Percentiles rank a stretch among this genome's conserved stretches.
These are phyloP conservation scores for Pogonus chalceus DNA, from an alignment of 1,140 invertebrate genomes.

Conservation along the genomic window DNA sequence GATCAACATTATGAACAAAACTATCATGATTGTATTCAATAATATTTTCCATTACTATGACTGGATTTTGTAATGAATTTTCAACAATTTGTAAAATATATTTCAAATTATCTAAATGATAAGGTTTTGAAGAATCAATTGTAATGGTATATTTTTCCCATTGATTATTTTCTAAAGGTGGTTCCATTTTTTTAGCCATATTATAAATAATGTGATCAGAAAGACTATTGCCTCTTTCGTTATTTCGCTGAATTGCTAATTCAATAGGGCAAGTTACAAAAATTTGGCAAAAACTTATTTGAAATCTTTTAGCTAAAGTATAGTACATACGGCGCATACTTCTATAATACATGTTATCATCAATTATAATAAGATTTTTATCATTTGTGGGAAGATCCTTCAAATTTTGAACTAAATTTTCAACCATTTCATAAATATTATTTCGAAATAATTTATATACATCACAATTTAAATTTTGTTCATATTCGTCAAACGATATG, in stretches of 20 bases:
- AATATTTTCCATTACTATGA: neutral
- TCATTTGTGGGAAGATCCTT: neutral
- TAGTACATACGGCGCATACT: constrained; percentile 15
- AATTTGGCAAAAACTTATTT: constrained; percentile 10
- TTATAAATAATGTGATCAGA: neutral
- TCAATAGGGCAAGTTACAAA: constrained; percentile 10
- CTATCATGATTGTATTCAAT: neutral
- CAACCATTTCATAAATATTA: neutral
- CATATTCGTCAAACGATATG: neutral
- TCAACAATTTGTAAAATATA: neutral
- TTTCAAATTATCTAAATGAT: neutral
- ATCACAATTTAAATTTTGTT: neutral
- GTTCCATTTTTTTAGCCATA: neutral
- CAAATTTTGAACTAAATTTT: neutral
- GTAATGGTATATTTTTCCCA: neutral
- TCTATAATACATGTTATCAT: constrained; percentile 18
- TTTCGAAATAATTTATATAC: neutral
- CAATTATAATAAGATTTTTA: constrained; percentile 10
- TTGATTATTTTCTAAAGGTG: neutral
- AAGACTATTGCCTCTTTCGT: neutral
- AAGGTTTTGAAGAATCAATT: neutral
- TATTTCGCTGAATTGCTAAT: constrained; percentile 10
- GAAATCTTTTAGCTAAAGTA: constrained; percentile 11
- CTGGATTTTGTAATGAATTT: neutral
- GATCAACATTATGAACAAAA: neutral